Evolutionary conservation across 2,113 vertebrate genomes (phyloP), one percentile per base, ranked within the genome.

Genomic region (Entomyzon cyanotis): DNA sequence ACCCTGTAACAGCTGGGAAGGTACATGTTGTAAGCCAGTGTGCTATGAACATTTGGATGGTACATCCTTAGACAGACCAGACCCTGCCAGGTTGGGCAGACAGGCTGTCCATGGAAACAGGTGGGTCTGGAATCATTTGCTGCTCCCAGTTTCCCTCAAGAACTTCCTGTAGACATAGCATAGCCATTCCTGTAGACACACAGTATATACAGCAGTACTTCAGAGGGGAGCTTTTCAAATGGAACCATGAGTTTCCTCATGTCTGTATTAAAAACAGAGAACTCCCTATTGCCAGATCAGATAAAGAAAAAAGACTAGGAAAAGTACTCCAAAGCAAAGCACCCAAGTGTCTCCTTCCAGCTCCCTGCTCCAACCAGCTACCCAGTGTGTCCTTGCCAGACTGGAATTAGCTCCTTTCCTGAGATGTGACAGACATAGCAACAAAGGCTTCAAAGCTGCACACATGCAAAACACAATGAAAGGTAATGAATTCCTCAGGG

Each of bases 361-460:
- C 20, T 62, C 75, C 71, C 59, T 49, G 71, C 42, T 91, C 50
- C 44, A 74, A 50, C 19, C 90, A 87, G 44, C 23, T 39, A 65
- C 55, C 28, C 42, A 20, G 15, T 20, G 18, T 21, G 59, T 74
- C 55, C 42, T 56, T 11, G 17, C 11, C 63, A 78, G 71, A 33
- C 15, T 81, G 50, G 70, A 91, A 89, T 76, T 70, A 12, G n/a
- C 39, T 47, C 63, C 87, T 77, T 64, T 80, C 64, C 82, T 70
- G 63, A 80, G 88, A 68, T 28, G 35, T 28, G 75, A 90, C 78
- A 77, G 71, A 58, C 37, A 31, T 28, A 90, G 90, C 87, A 91
- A 89, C 91, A 90, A 89, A 71, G 50, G 65, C 53, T 82, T 84
- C 89, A 78, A 87, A 91, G 67, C 35, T 71, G 59, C 42, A 70